Evolutionary conservation across 2,113 vertebrate genomes (phyloP), one percentile per base, ranked within the genome.

Genomic region (Anoura caudifer): DNA sequence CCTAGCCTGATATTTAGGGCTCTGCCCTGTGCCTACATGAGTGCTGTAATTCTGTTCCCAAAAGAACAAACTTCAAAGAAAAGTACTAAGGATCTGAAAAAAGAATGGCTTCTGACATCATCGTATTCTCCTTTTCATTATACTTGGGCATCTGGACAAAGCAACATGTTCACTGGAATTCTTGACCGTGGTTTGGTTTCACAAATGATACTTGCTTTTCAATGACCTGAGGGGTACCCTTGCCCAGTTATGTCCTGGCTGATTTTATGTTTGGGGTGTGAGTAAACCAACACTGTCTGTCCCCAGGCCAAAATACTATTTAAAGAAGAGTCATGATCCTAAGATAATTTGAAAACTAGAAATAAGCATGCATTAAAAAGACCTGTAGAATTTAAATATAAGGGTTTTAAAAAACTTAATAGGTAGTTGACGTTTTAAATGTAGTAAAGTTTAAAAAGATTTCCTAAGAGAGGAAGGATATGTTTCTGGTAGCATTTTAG

Each of bases 311-410:
- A 73, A 95, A 33, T 26, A 56, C 75, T 73, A n/a, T 92, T 67
- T 80, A 80, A 90, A 70, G 94, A 94, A 81, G 59, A 96, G 73
- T 95, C 73, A 77, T 79, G 59, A n/a, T 75, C 87, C 81, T 45
- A 75, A 84, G 67, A 90, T 87, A 92, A 85, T 52, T 87, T 61
- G 70, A 82, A 61, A 79, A 80, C 41, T 69, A 84, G 86, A 85
- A 76, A 63, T 91, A 86, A 22, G 28, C 12, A 38, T 50, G 45
- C 31, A 45, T 85, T 47, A 33, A 0, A 24, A 69, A 92, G 92
- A 84, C 38, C 50, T 87, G 31, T 76, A 38, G 26, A 54, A 72
- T 73, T 94, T 67, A 94, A 75, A 65, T 88, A 50, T 81, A n/a
- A 76, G n/a, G 10, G 38, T 38, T 50, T 50, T 50, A 15, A 61